These are phyloP conservation scores for Sarcophaga caerulescens DNA, from an alignment of 2,888 invertebrate species.

Conservation along the genomic window DNA sequence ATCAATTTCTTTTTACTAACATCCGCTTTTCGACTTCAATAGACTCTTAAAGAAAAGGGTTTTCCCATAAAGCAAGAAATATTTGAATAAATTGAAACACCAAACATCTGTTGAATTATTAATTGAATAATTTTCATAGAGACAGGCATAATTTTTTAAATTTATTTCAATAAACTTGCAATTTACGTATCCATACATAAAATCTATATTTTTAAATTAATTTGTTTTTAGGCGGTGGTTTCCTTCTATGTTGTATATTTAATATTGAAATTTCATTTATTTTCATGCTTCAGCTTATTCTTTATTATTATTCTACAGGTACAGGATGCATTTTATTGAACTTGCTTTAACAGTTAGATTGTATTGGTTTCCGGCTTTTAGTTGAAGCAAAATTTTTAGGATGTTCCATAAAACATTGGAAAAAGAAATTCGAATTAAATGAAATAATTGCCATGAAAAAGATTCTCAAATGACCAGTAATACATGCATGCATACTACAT, in stretches of 20 bases:
- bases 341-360: background rate
- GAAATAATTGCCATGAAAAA: background rate
- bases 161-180: too few relatives aligned
- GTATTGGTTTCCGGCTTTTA: background rate
- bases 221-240: background rate
- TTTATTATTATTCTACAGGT: background rate
- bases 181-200: background rate
- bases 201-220: background rate
- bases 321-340: background rate
- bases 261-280: background rate
- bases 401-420: background rate
- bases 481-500: too few relatives aligned
- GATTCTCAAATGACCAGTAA: background rate
- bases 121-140: too few relatives aligned
- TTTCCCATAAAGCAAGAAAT: background rate
- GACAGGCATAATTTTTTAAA: too few relatives aligned
- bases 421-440: background rate
- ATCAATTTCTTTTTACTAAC: constrained; percentile 32
- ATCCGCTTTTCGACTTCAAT: constrained; percentile 35
- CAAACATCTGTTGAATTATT: too few relatives aligned
- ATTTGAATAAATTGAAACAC: background rate
- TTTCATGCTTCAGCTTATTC: background rate
- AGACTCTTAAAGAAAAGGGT: constrained; percentile 8
- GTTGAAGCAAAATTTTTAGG: background rate
- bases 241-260: background rate